phyloP scores from a whole-genome alignment of 1,140 invertebrate genomes.

The Drosophila insularis region DNA sequence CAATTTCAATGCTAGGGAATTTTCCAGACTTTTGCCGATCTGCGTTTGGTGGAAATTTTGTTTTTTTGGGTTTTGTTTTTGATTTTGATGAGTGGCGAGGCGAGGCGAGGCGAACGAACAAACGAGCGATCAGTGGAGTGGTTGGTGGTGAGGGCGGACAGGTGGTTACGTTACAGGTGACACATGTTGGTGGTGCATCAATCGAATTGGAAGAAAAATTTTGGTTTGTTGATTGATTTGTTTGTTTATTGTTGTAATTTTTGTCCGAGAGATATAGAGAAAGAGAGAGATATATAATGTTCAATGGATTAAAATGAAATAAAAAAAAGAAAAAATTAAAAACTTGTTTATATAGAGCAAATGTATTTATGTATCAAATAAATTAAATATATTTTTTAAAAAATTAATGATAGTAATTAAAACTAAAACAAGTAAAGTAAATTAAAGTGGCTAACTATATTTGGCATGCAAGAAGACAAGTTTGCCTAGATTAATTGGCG shows the following conservation, averaged over 20 bases:
- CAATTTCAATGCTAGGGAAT: conserved; percentile 87
- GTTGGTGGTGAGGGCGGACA: neutral
- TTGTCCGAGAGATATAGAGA: neutral
- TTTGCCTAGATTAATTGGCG: conserved; percentile 14
- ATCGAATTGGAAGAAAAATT: neutral
- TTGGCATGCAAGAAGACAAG: conserved; percentile 7
- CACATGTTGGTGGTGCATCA: neutral
- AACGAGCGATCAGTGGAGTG: neutral
- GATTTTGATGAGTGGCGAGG: conserved; percentile 1
- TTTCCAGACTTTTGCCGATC: conserved; percentile 86
- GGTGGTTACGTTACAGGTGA: neutral
- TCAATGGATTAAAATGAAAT: conserved; percentile 1
- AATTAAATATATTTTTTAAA: neutral
- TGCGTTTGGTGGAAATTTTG: conserved; percentile 66
- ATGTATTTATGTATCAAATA: neutral
- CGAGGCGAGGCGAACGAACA: neutral
- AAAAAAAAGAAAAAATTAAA: conserved; percentile 7
- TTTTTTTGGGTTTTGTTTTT: conserved; percentile 24
- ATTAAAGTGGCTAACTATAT: conserved; percentile 6
- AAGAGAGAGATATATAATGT: neutral
- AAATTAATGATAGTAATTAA: neutral
- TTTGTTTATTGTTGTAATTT: neutral
- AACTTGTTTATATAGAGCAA: neutral
- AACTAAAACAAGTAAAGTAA: conserved; percentile 17
- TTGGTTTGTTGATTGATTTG: neutral